Base-by-base conservation (phyloP, 2,113 vertebrate species). In the Gambusia holbrooki region DNA sequence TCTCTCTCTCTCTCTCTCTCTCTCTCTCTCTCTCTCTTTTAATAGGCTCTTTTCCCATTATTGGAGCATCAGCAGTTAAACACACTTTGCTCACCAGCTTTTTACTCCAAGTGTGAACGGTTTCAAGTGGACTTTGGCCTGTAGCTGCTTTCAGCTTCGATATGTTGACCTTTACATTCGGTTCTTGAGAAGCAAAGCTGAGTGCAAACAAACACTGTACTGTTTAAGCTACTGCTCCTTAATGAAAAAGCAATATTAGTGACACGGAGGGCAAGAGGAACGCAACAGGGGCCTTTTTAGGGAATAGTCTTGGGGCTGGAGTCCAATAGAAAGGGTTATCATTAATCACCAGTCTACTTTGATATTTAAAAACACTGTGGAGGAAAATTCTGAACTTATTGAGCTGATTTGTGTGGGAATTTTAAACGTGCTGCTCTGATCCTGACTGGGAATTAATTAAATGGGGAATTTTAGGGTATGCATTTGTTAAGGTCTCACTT, bases 211-310 rank as follows among this genome's bases (percentile, higher is more conserved):
- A 84, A 85, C 80, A 79, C 58, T 2, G 60, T 15, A 5, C 76
- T 69, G 62, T 79, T 79, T 76, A 73, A 87, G 77, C 81, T 67
- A 63, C 79, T 76, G 77, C 80, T 83, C 83, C 84, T 89, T 74
- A 90, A 87, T 87, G 79, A 85, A 90, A 90, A 90, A 89, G 90
- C 85, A 92, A 88, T 79, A 90, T 90, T 90, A 87, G 83, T 79
- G 84, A 81, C 89, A 85, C 76, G 86, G 84, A 77, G 62, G 32
- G 42, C 71, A 1, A 13, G 62, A 82, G 84, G 69, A 75, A 75
- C 71, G 62, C 12, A 40, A 17, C 32, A 29, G 29, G 9, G 27
- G 69, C 71, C 27, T 69, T 61, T 60, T 62, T 25, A 42, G 70
- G 64, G 61, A 73, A 27, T 70, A 77, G 77, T 58, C 45, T 66